These are phyloP conservation scores for Thunnus albacares DNA, from an alignment of 2,797 vertebrate species.

Conservation along the genomic window DNA sequence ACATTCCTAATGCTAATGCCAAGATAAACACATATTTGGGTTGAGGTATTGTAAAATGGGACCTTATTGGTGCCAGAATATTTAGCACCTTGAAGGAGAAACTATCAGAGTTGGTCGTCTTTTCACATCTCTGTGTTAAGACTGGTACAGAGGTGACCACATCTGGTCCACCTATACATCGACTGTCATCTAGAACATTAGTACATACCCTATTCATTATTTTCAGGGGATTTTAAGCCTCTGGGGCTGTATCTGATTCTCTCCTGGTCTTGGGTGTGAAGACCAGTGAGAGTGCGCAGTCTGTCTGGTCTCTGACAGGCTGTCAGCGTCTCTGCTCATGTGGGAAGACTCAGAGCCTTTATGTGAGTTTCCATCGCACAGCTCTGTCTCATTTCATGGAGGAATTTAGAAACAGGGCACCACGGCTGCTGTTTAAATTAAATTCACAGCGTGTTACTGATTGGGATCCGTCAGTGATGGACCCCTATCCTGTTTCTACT, in stretches of 20 bases:
- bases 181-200: conserved; percentile 37
- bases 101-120: conserved; percentile 10
- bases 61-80: neutral
- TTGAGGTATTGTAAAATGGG: conserved; percentile 15
- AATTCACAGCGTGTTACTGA: conserved; percentile 38
- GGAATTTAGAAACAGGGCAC: conserved; percentile 68
- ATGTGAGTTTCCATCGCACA: conserved; percentile 57
- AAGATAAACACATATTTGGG: conserved; percentile 14
- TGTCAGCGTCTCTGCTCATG: conserved; percentile 79
- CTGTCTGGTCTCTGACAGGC: conserved; percentile 67
- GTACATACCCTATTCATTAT: conserved; percentile 22
- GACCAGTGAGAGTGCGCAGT: conserved; percentile 49
- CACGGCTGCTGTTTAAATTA: conserved; percentile 57
- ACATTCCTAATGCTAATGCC: neutral
- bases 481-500: conserved; percentile 44
- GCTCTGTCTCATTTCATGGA: conserved; percentile 54
- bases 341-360: conserved; percentile 69
- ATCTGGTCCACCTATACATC: conserved; percentile 53
- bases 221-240: conserved; percentile 41
- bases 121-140: neutral
- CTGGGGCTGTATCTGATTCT: conserved; percentile 58
- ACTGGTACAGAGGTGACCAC: conserved; percentile 13
- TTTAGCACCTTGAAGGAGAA: conserved; percentile 9
- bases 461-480: conserved; percentile 51
- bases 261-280: conserved; percentile 53